Base-by-base conservation (phyloP, 2,888 invertebrate genomes). In the Mycogona germanica region DNA sequence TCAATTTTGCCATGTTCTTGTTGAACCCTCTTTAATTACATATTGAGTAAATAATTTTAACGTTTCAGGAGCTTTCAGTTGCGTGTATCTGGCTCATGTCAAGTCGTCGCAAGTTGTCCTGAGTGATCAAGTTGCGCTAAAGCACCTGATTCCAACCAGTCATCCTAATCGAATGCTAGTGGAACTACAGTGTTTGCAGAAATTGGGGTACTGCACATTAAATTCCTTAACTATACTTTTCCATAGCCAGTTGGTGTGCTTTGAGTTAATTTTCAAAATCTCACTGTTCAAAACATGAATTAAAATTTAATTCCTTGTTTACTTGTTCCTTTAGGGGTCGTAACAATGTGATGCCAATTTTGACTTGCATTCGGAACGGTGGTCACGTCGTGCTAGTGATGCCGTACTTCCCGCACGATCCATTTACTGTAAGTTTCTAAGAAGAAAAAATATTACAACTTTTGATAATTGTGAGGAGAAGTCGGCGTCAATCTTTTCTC, bases 331-430 rank as follows among this genome's bases (percentile, higher is more conserved):
- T 19, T 41, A 86, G 89, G 2, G 91, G 89, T 21, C 74, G 73
- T 55, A 78, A 85, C 65, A 81, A 91, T 73, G 82, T 91, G 17
- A 85, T 85, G 62, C 84, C 84, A 49, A 77, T 89, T 55, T 80
- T 84, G 60, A 72, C 85, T 59, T 87, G 87, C 65, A 71, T 89
- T 46, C 76, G 88, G 51, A 76, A 81, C 63, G 74, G 77, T 58
- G 86, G 87, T 63, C 82, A 85, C 55, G 81, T 88, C 57, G 85
- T 85, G 50, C 85, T 92, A 68, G 78, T 89, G 47, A 89, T 91
- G 91, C 88, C 89, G 2, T 88, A 84, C 66, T 80, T 89, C 74
- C 80, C 79, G 58, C 89, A 91, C 67, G 80, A 80, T 63, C 81
- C 78, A 63, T 88, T 86, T 70, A 76, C 77, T 61, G 85, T 85